Evolutionary conservation across 2,797 vertebrate genomes (phyloP).

Genomic region (Sebastes jordani): DNA sequence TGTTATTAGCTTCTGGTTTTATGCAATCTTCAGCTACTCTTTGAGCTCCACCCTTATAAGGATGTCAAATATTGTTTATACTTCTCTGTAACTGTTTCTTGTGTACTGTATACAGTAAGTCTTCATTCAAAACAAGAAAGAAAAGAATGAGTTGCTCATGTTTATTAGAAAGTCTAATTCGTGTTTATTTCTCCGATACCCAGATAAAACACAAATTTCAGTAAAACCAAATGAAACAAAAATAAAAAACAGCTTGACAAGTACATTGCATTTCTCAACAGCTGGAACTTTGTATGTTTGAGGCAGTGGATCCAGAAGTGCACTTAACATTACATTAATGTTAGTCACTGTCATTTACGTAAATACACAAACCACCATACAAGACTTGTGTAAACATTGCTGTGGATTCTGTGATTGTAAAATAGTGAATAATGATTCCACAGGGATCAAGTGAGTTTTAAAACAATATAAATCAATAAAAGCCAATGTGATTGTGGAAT

Average conservation of each 20-base stretch:
- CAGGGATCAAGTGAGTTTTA: constrained; percentile 39
- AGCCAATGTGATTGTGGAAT: constrained; percentile 55
- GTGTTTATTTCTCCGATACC: constrained; percentile 75
- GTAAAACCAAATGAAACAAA: constrained; percentile 63
- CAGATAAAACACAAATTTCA: constrained; percentile 73
- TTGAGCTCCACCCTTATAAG: background rate
- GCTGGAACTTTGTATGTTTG: constrained; percentile 60
- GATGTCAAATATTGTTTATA: background rate
- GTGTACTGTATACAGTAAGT: background rate
- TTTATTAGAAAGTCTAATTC: constrained; percentile 83
- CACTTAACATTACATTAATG: constrained; percentile 56
- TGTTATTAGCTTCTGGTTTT: background rate
- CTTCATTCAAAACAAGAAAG: constrained; percentile 55
- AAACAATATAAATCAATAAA: constrained; percentile 30
- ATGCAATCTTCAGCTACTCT: background rate
- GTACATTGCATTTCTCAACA: constrained; percentile 75
- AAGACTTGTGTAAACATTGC: constrained; percentile 59
- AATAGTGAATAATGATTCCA: constrained; percentile 50
- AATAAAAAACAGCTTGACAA: constrained; percentile 67
- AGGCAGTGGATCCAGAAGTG: constrained; percentile 74
- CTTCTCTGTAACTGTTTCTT: background rate
- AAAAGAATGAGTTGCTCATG: constrained; percentile 63
- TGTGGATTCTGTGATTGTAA: constrained; percentile 50
- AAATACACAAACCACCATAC: constrained; percentile 48
- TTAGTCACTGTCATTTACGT: constrained; percentile 43